Conservation (phyloP, 2,113 vertebrate genomes). For the Antigone vipio region DNA sequence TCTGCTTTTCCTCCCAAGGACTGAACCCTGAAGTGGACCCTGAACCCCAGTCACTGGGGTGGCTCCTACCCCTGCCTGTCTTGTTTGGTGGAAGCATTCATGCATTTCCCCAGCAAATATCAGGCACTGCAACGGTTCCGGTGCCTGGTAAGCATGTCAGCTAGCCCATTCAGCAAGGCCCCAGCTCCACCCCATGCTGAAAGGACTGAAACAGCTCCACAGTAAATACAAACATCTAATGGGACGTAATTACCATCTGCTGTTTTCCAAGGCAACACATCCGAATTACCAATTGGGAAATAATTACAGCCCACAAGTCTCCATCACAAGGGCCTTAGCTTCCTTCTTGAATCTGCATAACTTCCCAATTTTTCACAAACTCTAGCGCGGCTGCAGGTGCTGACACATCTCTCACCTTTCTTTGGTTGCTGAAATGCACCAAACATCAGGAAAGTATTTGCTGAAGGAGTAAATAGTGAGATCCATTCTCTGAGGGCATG, state of each 20-base stretch:
- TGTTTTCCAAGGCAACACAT: slow-evolving; percentile 12
- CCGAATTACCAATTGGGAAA: slow-evolving; percentile 28
- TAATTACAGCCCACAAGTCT: slow-evolving; percentile 35
- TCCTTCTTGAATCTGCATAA: not conserved
- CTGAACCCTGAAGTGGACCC: not conserved
- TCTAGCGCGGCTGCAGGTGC: not conserved
- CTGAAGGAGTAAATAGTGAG: not conserved
- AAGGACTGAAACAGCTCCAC: not conserved
- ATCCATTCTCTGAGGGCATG: not conserved
- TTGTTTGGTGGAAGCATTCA: not conserved
- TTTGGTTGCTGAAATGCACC: not conserved
- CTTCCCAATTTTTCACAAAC: not conserved
- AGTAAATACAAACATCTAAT: slow-evolving; percentile 28
- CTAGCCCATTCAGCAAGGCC: not conserved
- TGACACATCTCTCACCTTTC: not conserved
- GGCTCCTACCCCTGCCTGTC: not conserved
- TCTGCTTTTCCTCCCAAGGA: not conserved
- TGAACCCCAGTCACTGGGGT: not conserved
- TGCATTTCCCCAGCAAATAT: not conserved
- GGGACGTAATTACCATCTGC: slow-evolving; percentile 26
- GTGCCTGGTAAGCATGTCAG: not conserved
- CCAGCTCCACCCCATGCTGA: not conserved
- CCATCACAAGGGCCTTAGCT: not conserved
- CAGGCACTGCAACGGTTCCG: rapidly evolving
- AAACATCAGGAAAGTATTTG: not conserved